A percentile compares a stretch with the other conserved stretches of the same genome.
These are phyloP conservation scores for Hartigia nigra DNA, from an alignment of 2,888 invertebrate genomes.

Conservation along the genomic window DNA sequence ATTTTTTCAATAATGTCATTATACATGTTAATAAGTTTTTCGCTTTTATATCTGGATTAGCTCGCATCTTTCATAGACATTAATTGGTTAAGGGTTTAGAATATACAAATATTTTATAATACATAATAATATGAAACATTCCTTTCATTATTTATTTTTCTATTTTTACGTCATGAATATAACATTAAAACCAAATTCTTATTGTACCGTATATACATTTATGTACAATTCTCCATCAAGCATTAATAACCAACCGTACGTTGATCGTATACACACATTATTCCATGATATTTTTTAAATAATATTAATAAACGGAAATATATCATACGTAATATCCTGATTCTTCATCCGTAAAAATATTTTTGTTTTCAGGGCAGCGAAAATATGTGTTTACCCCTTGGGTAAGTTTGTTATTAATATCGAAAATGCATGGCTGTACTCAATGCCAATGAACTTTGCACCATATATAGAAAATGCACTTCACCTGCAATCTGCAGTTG, in stretches of 20 bases:
- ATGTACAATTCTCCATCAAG: constrained; percentile 8
- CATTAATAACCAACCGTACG: constrained; percentile 11
- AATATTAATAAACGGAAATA: background rate
- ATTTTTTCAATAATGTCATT: constrained; percentile 37
- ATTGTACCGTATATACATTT: background rate
- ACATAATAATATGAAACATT: background rate
- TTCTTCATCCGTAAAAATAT: background rate
- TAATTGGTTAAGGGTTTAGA: constrained; percentile 6
- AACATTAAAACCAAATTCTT: constrained; percentile 6
- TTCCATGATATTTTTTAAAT: background rate
- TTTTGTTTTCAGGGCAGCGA: background rate
- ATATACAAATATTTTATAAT: background rate
- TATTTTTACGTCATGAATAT: constrained; percentile 4
- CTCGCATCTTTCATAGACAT: constrained; percentile 30
- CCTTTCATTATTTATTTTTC: background rate
- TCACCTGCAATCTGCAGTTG: background rate
- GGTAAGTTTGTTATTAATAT: background rate
- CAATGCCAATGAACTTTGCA: background rate
- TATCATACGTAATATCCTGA: background rate
- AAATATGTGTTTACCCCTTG: background rate
- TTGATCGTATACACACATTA: background rate
- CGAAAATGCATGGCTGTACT: background rate
- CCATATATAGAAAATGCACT: background rate
- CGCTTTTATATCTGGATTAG: constrained; percentile 37
- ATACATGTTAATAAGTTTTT: constrained; percentile 48